Conservation (phyloP, 1,140 invertebrate genomes). For the Zeugodacus cucurbitae region DNA sequence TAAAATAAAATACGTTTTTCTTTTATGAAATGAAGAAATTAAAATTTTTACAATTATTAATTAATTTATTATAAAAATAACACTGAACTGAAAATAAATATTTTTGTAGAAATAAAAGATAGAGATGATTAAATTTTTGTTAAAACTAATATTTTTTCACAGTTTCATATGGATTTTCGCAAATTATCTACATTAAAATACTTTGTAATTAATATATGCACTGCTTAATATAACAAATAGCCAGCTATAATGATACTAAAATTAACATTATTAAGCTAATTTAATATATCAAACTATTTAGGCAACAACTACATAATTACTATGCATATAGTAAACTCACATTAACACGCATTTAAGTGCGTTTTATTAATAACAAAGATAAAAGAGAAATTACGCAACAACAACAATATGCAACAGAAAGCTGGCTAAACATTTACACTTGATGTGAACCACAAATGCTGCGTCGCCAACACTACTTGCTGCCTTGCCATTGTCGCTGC, state of each 20-base stretch:
- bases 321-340: neutral
- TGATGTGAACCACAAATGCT: neutral
- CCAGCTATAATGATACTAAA: neutral
- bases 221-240: neutral
- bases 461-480: neutral
- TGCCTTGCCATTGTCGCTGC: neutral
- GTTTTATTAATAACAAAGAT: neutral
- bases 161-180: no score
- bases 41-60: no score
- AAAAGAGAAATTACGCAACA: neutral
- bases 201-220: neutral
- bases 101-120: no score
- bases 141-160: no score
- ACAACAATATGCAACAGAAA: neutral
- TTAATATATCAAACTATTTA: no score
- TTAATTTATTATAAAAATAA: no score
- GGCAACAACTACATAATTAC: no score
- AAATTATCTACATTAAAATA: no score
- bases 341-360: neutral
- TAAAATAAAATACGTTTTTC: no score
- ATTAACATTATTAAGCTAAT: neutral
- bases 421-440: neutral
- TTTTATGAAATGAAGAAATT: no score
- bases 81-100: no score
- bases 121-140: no score